A percentile compares a stretch with the other conserved stretches of the same genome.
Conservation (phyloP, 1,140 invertebrate species). For the Bombus terrestris region DNA sequence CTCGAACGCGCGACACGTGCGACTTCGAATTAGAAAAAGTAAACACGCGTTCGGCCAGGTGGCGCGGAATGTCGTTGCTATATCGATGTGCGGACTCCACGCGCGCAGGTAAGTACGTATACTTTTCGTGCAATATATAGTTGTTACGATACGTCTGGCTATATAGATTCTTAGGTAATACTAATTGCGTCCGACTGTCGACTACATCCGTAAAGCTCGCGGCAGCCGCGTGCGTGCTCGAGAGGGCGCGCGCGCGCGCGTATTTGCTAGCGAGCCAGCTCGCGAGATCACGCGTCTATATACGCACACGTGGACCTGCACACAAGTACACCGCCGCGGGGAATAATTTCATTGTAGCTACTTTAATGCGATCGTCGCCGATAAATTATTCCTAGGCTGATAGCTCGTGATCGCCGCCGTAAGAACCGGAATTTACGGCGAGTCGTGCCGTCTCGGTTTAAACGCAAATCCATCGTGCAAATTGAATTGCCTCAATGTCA, state of each 20-base stretch:
- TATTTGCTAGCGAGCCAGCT: conserved; percentile 3
- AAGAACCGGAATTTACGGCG: conserved; percentile 46
- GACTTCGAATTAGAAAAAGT: conserved; percentile 59
- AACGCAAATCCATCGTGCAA: conserved; percentile 41
- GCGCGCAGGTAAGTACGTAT: conserved; percentile 19
- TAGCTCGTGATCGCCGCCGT: conserved; percentile 42
- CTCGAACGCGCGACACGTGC: conserved; percentile 34
- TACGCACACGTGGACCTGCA: conserved; percentile 32
- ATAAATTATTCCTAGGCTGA: conserved; percentile 45
- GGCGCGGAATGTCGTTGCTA: conserved; percentile 59
- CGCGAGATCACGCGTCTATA: conserved; percentile 23
- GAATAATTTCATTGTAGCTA: conserved; percentile 54
- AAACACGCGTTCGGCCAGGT: conserved; percentile 66
- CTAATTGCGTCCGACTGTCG: conserved; percentile 63
- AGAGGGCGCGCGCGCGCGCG: conserved; percentile 7
- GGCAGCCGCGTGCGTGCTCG: neutral
- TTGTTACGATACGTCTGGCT: conserved; percentile 38
- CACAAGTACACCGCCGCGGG: conserved; percentile 12
- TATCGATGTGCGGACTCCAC: neutral
- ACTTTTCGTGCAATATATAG: conserved; percentile 39
- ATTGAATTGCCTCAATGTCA: conserved; percentile 53
- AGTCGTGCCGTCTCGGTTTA: conserved; percentile 1
- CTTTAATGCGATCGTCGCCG: conserved; percentile 49
- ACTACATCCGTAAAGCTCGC: conserved; percentile 46
- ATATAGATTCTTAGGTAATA: conserved; percentile 74